A percentile compares a stretch with the other conserved stretches of the same genome.
Conservation (phyloP, 1,140 invertebrate genomes). For the Heliconius eleuchia region DNA sequence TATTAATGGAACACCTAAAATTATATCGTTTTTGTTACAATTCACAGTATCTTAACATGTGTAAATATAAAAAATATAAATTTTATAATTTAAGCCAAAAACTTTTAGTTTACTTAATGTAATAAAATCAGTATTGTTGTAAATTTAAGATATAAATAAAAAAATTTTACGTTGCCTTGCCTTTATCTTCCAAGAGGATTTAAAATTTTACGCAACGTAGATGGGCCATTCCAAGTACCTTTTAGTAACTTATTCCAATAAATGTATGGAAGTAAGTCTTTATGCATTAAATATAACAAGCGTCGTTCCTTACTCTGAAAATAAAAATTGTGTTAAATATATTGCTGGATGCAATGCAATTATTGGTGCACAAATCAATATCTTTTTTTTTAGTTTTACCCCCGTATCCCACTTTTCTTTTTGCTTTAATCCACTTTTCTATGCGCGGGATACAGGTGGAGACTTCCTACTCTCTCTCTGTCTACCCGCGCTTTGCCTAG, state of each 20-base stretch:
- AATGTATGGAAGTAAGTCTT: constrained; percentile 90
- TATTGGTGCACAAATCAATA: no score
- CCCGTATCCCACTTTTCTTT: no score
- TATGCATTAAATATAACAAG: constrained; percentile 91
- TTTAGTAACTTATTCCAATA: constrained; percentile 96
- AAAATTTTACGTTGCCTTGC: constrained; percentile 35
- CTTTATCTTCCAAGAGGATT: constrained; percentile 57
- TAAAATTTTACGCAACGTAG: constrained; percentile 84
- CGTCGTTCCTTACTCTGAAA: constrained; percentile 90
- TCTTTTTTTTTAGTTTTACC: no score
- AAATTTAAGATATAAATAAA: constrained; percentile 37
- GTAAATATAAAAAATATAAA: background rate
- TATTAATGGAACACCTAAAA: background rate
- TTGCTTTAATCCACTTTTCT: no score
- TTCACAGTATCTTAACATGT: background rate
- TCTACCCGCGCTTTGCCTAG: no score
- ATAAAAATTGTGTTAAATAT: background rate
- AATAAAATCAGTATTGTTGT: constrained; percentile 19
- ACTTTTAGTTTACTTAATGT: background rate
- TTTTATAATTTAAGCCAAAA: background rate
- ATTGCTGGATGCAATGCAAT: background rate
- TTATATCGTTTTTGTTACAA: background rate
- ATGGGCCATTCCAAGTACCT: constrained; percentile 93
- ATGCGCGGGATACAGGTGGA: no score
- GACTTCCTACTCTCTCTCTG: no score